Percentiles rank a stretch among this genome's conserved stretches.
Conservation (phyloP, 1,140 invertebrate species). For the Galendromus occidentalis region DNA sequence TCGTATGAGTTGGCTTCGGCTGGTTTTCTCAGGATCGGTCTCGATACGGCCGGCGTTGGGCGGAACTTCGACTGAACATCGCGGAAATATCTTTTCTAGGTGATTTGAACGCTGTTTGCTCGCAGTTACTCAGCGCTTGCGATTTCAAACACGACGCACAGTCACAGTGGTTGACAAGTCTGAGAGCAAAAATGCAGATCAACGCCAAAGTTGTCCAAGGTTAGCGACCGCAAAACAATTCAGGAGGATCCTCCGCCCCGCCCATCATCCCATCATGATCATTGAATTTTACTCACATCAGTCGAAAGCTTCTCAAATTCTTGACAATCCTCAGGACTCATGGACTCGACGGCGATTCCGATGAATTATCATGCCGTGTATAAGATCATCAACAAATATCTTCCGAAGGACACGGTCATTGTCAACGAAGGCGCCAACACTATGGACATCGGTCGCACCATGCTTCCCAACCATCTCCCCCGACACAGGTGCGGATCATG, state of each 20-base stretch:
- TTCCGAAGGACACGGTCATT: slow-evolving; percentile 54
- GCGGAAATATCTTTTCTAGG: slow-evolving; percentile 32
- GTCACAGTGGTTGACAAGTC: slow-evolving; percentile 37
- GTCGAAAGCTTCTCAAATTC: too few species aligned
- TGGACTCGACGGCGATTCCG: not conserved
- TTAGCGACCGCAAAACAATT: slow-evolving; percentile 28
- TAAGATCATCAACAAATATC: slow-evolving; percentile 23
- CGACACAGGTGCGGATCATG: slow-evolving; percentile 49
- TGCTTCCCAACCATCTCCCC: slow-evolving; percentile 58
- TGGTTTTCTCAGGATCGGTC: too few species aligned
- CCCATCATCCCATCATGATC: too few species aligned
- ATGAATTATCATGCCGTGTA: slow-evolving; percentile 2
- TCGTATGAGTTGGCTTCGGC: too few species aligned
- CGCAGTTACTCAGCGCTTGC: slow-evolving; percentile 32
- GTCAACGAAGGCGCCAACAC: slow-evolving; percentile 96
- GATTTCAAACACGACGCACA: slow-evolving; percentile 20
- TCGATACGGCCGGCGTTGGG: too few species aligned
- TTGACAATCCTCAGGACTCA: not conserved
- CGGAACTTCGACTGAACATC: too few species aligned
- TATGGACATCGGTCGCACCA: slow-evolving; percentile 86
- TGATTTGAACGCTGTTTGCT: slow-evolving; percentile 47
- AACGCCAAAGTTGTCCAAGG: slow-evolving; percentile 36
- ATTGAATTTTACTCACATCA: not conserved
- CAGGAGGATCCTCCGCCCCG: too few species aligned
- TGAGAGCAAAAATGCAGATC: slow-evolving; percentile 35